Base-by-base conservation (phyloP, 2,888 invertebrate genomes). In the Parnassius glacialis region DNA sequence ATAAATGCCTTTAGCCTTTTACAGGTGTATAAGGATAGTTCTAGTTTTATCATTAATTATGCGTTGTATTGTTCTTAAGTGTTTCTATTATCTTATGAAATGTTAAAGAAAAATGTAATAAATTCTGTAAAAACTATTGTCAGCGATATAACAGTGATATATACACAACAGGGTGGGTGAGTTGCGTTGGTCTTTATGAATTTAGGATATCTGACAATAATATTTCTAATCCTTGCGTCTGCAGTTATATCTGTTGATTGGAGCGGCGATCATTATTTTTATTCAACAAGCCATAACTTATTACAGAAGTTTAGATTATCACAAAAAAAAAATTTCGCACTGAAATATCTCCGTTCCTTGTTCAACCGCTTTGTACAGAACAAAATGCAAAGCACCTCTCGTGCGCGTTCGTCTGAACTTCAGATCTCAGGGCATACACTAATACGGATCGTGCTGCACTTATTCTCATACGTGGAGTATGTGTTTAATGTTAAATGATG, bases 141-240 rank as follows among this genome's bases (percentile, higher is more conserved):
- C 71, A 69, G 68, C 70, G 64, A 73, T 73, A 62, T 16, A 5
- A 73, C 75, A 80, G 79, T 84, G 80, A 83, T 77, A 70, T 68
- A 70, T 75, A 74, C 71, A 78, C 76, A 76, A 87, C 90, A 89
- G 88, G 87, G 88, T 71, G 73, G 47, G 7, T 61, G 67, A 74
- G 73, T 80, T 76, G 81, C 54, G 13, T 16, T 47, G 54, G 77
- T 83, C 81, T 71, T 79, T 82, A 84, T 81, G 84, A 85, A 86
- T 86, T 85, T 85, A 88, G 80, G 78, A 84, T 83, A 83, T 79
- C 85, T 81, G 90, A 90, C 90, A 90, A 91, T 91, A 91, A 90
- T 85, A 78, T 80, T 74, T 79, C 79, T 83, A 82, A 83, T 78
- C 78, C 69, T 75, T 75, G 74, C 75, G 71, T 73, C 72, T 74